Evolutionary conservation across 2,888 invertebrate species (phyloP).

Genomic region (Deilephila elpenor): DNA sequence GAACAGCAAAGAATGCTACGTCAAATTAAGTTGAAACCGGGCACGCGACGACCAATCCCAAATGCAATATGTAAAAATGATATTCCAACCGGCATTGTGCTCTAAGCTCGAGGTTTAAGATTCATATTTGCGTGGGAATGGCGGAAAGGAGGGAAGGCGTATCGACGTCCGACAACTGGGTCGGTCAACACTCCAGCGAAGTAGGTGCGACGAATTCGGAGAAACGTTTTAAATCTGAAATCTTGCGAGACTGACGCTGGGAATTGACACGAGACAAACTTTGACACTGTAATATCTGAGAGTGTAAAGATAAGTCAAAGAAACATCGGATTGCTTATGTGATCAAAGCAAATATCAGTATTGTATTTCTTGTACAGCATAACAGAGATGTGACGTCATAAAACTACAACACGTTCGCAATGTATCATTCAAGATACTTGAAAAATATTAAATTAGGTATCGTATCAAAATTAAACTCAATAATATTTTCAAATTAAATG

Average conservation of each 20-base stretch:
- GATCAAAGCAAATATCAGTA: too few species aligned
- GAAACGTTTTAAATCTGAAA: slow-evolving; percentile 19
- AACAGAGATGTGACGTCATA: too few species aligned
- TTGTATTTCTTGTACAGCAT: too few species aligned
- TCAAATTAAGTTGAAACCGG: slow-evolving; percentile 60
- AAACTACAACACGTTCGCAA: too few species aligned
- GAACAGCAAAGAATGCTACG: slow-evolving; percentile 52
- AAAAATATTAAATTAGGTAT: too few species aligned
- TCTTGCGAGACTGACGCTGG: background rate
- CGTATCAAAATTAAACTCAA: too few species aligned
- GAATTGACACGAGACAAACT: slow-evolving; percentile 8
- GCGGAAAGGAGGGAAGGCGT: slow-evolving; percentile 56
- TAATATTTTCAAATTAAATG: too few species aligned
- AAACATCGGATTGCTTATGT: background rate
- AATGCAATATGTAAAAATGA: slow-evolving; percentile 39
- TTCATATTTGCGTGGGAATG: slow-evolving; percentile 39
- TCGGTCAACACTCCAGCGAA: slow-evolving; percentile 73
- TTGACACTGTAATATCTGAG: slow-evolving; percentile 10
- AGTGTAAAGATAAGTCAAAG: slow-evolving; percentile 6
- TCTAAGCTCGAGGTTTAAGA: slow-evolving; percentile 49
- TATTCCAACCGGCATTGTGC: slow-evolving; percentile 49
- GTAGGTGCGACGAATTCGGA: slow-evolving; percentile 39
- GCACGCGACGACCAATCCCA: slow-evolving; percentile 57
- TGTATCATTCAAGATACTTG: too few species aligned
- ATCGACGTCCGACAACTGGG: slow-evolving; percentile 71